Percentiles rank a stretch among this genome's conserved stretches.
These are phyloP conservation scores for Meteorus colon DNA, from an alignment of 2,888 invertebrate genomes.

Conservation along the genomic window DNA sequence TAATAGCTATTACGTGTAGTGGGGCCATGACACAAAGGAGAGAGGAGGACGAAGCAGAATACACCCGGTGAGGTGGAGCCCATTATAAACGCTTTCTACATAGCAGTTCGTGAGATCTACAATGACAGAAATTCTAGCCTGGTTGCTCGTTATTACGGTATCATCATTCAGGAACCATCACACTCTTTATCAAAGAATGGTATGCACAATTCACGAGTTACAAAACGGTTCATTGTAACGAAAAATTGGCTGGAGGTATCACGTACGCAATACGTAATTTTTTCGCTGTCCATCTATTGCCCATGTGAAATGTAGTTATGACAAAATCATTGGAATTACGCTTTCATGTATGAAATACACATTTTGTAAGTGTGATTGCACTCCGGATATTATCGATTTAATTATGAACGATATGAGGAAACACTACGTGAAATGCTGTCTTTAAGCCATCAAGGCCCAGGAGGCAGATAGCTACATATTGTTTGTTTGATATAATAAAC, in stretches of 20 bases:
- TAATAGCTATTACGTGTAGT: slow-evolving; percentile 54
- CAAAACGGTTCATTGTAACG: background rate
- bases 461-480: background rate
- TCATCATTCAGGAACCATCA: background rate
- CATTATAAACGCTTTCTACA: slow-evolving; percentile 9
- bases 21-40: slow-evolving; percentile 46
- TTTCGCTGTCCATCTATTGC: background rate
- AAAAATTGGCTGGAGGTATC: too few species aligned
- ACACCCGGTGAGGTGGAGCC: slow-evolving; percentile 39
- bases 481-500: background rate
- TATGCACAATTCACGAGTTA: background rate
- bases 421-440: background rate
- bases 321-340: background rate
- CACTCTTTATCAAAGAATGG: background rate
- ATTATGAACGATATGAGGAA: background rate
- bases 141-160: background rate
- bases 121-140: background rate
- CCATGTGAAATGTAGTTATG: background rate
- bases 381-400: background rate
- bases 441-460: background rate
- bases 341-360: background rate
- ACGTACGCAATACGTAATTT: background rate
- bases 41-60: slow-evolving; percentile 29
- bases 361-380: background rate
- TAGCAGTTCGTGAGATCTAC: background rate